Conservation (phyloP, 2,888 invertebrate species). For the Noctua pronuba region DNA sequence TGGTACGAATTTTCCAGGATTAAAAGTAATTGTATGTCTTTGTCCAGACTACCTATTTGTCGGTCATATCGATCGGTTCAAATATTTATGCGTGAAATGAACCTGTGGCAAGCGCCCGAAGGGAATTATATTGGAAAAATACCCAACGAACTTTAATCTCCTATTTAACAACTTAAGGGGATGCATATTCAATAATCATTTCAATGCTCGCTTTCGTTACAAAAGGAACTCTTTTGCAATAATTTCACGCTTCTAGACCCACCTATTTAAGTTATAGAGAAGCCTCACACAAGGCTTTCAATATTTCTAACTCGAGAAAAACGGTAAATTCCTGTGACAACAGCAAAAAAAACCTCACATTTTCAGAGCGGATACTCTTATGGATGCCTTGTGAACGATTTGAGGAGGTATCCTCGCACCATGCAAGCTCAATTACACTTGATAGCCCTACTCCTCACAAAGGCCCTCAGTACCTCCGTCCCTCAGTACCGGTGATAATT, state of each 20-base stretch:
- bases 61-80: neutral
- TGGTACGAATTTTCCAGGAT: neutral
- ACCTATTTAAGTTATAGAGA: neutral
- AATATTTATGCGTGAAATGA: neutral
- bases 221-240: neutral
- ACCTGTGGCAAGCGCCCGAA: neutral
- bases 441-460: slow-evolving; percentile 34
- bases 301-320: neutral
- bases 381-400: neutral
- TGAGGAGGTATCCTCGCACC: neutral
- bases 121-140: neutral
- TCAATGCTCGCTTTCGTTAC: neutral
- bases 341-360: neutral
- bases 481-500: slow-evolving; percentile 52
- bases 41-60: neutral
- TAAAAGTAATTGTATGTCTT: neutral
- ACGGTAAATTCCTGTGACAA: too few species aligned
- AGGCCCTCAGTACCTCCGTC: slow-evolving; percentile 16
- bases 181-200: neutral
- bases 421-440: neutral
- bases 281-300: neutral
- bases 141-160: neutral
- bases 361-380: neutral
- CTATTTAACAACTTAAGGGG: neutral
- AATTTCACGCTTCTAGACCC: neutral